Conservation (phyloP, 2,113 vertebrate species). For the Crypturellus undulatus region DNA sequence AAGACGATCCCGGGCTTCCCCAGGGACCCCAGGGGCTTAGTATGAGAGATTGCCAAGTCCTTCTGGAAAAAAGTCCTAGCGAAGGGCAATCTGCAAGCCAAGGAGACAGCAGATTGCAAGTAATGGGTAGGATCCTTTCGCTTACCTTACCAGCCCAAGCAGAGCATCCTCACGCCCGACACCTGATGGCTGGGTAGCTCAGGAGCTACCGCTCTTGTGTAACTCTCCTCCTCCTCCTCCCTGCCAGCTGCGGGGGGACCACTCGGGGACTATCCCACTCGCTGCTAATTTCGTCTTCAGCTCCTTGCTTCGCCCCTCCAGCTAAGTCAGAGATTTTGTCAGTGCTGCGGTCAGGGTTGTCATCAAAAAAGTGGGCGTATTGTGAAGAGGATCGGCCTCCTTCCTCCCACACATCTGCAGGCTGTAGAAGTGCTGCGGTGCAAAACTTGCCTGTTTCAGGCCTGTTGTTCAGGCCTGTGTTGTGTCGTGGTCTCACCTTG, state of each 20-base stretch:
- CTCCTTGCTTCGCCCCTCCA: neutral
- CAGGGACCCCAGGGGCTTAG: no score
- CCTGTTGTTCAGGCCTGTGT: neutral
- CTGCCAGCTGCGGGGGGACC: neutral
- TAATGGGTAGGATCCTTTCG: neutral
- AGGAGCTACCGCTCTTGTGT: fast-evolving
- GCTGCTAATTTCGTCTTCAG: fast-evolving
- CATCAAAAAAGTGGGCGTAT: neutral
- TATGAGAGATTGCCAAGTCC: neutral
- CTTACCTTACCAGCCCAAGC: neutral
- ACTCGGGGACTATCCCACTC: neutral
- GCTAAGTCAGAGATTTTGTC: neutral
- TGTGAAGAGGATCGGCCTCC: neutral
- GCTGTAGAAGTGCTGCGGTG: neutral
- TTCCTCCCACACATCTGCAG: neutral
- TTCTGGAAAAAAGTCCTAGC: neutral
- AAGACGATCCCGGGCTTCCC: neutral
- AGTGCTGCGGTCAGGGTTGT: neutral
- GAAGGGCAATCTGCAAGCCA: neutral
- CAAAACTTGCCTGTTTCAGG: neutral
- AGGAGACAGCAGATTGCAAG: neutral
- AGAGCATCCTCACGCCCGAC: no score
- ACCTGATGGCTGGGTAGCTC: neutral
- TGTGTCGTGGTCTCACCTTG: neutral
- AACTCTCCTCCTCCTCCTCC: fast-evolving